Evolutionary conservation across 2,797 vertebrate genomes (phyloP).

Genomic region (Capromys pilorides): DNA sequence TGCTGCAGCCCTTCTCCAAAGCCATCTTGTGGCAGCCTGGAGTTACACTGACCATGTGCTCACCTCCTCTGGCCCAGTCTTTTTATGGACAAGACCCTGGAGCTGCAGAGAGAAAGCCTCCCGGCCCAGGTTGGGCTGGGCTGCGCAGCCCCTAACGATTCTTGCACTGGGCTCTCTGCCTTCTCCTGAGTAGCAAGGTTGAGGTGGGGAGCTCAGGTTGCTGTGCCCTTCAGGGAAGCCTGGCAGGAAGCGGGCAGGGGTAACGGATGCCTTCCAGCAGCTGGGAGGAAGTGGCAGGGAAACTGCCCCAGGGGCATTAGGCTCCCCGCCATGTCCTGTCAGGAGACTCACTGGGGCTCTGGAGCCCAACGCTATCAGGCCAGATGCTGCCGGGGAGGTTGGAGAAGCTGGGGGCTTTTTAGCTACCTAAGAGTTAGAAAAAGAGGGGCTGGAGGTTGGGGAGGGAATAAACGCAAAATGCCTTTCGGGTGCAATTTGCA

Average conservation of each 20-base stretch:
- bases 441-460: background rate
- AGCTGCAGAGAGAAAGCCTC: background rate
- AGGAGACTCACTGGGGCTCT: background rate
- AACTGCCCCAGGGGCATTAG: slow-evolving; percentile 21
- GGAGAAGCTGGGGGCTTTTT: background rate
- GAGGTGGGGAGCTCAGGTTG: background rate
- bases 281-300: slow-evolving; percentile 61
- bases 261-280: background rate
- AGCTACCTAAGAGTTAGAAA: background rate
- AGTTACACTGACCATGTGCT: background rate
- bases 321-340: slow-evolving; percentile 23
- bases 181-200: background rate
- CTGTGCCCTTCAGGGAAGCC: background rate
- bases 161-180: background rate
- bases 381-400: background rate
- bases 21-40: background rate
- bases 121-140: too few species aligned
- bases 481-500: slow-evolving; percentile 28
- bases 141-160: rapidly evolving
- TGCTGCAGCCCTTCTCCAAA: background rate
- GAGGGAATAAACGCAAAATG: background rate
- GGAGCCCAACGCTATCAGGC: background rate
- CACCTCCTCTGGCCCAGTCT: background rate
- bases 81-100: background rate
- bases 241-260: slow-evolving; percentile 49